Percentiles rank a stretch among this genome's conserved stretches.
These are phyloP conservation scores for Pocillopora meandrina DNA, from an alignment of 92 coral and sea anemone genomes.

Conservation along the genomic window DNA sequence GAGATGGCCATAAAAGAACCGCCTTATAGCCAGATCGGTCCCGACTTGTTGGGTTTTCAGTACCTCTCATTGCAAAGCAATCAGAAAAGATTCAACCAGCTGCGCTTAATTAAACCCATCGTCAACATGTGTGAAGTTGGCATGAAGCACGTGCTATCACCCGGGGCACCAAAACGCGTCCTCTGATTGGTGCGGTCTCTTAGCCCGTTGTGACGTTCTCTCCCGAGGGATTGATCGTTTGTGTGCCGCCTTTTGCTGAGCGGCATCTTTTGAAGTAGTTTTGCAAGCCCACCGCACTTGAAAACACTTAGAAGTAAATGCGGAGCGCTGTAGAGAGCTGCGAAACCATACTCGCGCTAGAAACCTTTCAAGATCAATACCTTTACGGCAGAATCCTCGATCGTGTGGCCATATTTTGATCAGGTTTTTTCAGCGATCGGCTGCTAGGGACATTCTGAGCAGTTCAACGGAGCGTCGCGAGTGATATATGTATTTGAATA, in stretches of 20 bases:
- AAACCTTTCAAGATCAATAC: conserved; percentile 61
- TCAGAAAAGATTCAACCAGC: conserved; percentile 81
- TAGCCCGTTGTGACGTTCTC: conserved; percentile 92
- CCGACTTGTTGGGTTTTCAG: conserved; percentile 51
- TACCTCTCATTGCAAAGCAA: conserved; percentile 65
- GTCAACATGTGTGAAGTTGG: conserved; percentile 97
- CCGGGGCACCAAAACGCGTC: conserved; percentile 64
- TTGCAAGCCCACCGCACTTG: conserved; percentile 91
- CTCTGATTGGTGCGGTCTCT: conserved; percentile 99
- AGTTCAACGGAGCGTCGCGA: conserved; percentile 90
- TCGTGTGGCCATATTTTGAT: conserved; percentile 41
- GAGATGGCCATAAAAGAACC: conserved; percentile 42
- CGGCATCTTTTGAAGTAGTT: conserved; percentile 94
- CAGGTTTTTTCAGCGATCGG: conserved; percentile 40
- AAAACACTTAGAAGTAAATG: conserved; percentile 96
- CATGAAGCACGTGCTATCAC: conserved; percentile 97
- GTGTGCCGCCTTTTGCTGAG: conserved; percentile 95
- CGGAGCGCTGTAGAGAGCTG: conserved; percentile 75
- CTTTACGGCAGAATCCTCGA: conserved; percentile 26
- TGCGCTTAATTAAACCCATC: conserved; percentile 98
- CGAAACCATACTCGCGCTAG: conserved; percentile 59
- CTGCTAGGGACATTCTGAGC: conserved; percentile 65
- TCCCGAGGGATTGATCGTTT: conserved; percentile 98
- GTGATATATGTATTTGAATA: conserved; percentile 96
- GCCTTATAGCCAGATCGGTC: conserved; percentile 44